These are phyloP conservation scores for Drosophila parvula DNA, from an alignment of 1,140 invertebrate genomes.

Conservation along the genomic window DNA sequence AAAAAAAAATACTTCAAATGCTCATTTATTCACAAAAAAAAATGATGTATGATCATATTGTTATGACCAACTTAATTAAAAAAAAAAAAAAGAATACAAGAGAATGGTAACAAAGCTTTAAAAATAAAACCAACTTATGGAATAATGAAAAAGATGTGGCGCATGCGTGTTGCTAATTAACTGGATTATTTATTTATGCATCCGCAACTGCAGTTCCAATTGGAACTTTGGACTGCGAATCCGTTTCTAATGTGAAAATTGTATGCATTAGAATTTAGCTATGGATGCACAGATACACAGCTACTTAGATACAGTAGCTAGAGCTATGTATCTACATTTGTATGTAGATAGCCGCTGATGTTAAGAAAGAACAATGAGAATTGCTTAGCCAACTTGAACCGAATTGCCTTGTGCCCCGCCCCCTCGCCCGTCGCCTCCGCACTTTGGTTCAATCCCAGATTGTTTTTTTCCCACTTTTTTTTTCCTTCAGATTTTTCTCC, in stretches of 20 bases:
- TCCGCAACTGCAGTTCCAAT: constrained; percentile 25
- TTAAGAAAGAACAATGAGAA: constrained; percentile 37
- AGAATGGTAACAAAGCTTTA: background rate
- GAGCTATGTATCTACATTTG: background rate
- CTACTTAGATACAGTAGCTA: constrained; percentile 15
- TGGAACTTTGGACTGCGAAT: constrained; percentile 45
- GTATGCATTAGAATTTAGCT: constrained; percentile 48
- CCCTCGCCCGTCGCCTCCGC: background rate
- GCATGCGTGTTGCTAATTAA: constrained; percentile 48
- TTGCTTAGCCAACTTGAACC: constrained; percentile 72
- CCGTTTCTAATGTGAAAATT: constrained; percentile 65
- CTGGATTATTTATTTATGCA: constrained; percentile 46
- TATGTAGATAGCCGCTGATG: constrained; percentile 10
- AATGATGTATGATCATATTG: background rate
- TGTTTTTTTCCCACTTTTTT: constrained; percentile 6
- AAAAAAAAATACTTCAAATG: background rate
- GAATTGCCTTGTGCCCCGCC: constrained; percentile 18
- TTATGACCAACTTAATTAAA: background rate
- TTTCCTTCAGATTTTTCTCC: constrained; percentile 1
- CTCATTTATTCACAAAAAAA: background rate
- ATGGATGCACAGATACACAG: constrained; percentile 9
- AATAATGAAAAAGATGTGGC: constrained; percentile 21
- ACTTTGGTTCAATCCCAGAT: constrained; percentile 28
- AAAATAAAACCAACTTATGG: background rate
- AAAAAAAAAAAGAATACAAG: too few species aligned